These are phyloP conservation scores for Perizoma flavofasciatum DNA, from an alignment of 2,888 invertebrate species.

Conservation along the genomic window DNA sequence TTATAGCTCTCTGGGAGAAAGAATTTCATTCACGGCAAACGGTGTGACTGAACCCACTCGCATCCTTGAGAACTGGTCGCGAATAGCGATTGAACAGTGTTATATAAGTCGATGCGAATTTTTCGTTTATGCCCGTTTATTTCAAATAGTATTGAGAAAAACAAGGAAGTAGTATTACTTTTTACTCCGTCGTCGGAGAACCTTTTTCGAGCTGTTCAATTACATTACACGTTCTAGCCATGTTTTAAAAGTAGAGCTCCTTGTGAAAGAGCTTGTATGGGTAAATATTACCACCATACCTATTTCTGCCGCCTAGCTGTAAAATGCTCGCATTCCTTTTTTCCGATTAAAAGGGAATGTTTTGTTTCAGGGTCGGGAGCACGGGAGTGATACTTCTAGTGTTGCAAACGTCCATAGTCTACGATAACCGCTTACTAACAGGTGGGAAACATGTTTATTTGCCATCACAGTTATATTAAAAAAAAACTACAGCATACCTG, in stretches of 20 bases:
- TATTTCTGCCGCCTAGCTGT: no score
- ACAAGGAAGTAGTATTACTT: conserved; percentile 31
- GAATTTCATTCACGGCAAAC: conserved; percentile 71
- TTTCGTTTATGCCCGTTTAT: conserved; percentile 44
- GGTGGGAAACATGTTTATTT: no score
- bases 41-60: conserved; percentile 73
- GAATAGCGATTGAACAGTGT: conserved; percentile 51
- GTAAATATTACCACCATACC: no score
- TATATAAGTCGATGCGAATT: conserved; percentile 58
- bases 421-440: no score
- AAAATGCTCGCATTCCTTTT: no score
- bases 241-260: background rate
- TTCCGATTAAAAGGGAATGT: no score
- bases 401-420: no score
- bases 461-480: no score
- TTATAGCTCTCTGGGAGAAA: conserved; percentile 6
- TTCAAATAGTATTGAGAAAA: conserved; percentile 37
- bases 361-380: no score
- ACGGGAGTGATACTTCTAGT: no score
- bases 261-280: no score
- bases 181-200: conserved; percentile 29
- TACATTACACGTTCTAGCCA: conserved; percentile 4
- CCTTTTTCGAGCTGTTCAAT: conserved; percentile 26
- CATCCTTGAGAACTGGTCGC: conserved; percentile 75
- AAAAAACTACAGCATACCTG: conserved; percentile 60